phyloP scores from a whole-genome alignment of 2,888 invertebrate species.

The Argyra leucocephala region DNA sequence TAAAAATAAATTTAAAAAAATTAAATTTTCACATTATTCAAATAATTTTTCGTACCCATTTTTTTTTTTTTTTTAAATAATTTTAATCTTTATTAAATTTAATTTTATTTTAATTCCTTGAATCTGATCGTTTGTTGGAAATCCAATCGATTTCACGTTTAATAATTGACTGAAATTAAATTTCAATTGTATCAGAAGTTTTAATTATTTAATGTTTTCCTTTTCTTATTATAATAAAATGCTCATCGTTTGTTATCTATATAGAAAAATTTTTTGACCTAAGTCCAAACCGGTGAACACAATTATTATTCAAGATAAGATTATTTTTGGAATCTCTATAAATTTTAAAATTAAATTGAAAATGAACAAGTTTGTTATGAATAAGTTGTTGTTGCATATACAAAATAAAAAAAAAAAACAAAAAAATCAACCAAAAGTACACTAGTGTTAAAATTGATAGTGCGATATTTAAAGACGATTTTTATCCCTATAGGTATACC shows the following conservation, averaged over 20 bases:
- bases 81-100: neutral
- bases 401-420: too few relatives aligned
- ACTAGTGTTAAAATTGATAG: too few relatives aligned
- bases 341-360: too few relatives aligned
- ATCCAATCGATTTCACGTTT: neutral
- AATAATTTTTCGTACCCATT: neutral
- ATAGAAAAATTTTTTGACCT: neutral
- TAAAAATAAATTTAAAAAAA: neutral
- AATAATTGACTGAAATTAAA: neutral
- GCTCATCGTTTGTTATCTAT: neutral
- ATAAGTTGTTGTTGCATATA: neutral
- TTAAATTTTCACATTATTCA: neutral
- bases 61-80: neutral
- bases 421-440: too few relatives aligned
- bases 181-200: neutral
- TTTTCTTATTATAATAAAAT: neutral
- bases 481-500: too few relatives aligned
- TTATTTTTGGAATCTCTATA: too few relatives aligned
- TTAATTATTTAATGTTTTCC: neutral
- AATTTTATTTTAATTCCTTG: neutral
- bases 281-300: constrained; percentile 6
- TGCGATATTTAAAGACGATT: too few relatives aligned
- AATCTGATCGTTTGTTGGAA: too few relatives aligned
- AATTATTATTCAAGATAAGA: neutral
- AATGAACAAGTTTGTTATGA: neutral